Base-by-base conservation (phyloP, 2,113 vertebrate species). In the Dipodomys stephensi region DNA sequence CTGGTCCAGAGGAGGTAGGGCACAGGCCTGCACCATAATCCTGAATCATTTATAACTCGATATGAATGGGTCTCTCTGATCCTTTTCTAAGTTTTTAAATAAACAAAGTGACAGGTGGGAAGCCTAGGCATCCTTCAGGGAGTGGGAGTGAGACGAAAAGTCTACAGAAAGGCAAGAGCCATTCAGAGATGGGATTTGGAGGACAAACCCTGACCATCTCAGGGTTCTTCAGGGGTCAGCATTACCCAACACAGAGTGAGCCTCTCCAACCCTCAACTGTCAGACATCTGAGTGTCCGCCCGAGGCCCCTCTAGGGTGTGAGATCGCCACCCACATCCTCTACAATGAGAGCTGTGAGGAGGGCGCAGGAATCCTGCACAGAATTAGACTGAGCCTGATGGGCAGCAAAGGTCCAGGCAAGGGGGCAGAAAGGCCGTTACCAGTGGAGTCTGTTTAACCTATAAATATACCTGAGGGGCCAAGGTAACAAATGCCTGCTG, bases 71-170 rank as follows among this genome's bases (percentile, higher is more conserved):
- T 35, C 35, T 69, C 64, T 93, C 27, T 8, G 39, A 25, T 46
- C 78, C 39, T 90, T 90, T 73, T 22, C 49, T 86, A 64, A 35
- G 44, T 49, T 82, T 92, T 67, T 79, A 69, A 81, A 85, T 32
- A 64, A 85, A 73, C 27, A 64, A 85, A 73, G 30, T 23, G 44
- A 44, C 15, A 84, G 28, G 57, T 67, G 35, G 49, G 22, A 86
- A 74, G 39, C 28, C 81, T n/a, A 78, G 28, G 22, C 30, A 32
- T 23, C 12, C 11, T 22, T 23, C 53, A 28, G 27, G 79, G 44
- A 91, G 27, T 28, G 69, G n/a, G 64, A 86, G 25, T 16, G 19
- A 69, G 23, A n/a, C 79, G 19, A 73, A 65, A 86, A 30, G 39
- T 8, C 71, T 82, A 65, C 60, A 57, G 68, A n/a, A 65, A 83